Conservation (phyloP, 2,113 vertebrate genomes). For the Cyprinodon brontotheroides region DNA sequence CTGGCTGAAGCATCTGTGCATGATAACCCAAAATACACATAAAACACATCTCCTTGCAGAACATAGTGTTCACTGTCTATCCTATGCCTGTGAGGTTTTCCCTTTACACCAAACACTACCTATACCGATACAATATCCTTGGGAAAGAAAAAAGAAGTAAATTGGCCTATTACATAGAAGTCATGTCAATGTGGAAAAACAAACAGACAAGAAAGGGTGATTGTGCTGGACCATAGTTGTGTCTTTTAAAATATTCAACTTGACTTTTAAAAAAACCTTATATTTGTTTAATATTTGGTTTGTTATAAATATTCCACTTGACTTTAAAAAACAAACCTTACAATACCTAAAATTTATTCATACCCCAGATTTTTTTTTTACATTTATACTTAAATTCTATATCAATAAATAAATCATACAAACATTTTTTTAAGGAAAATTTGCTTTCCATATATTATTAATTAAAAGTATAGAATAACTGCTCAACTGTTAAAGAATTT, state of each 20-base stretch:
- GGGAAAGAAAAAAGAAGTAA: slow-evolving; percentile 23
- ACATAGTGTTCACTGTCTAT: not conserved
- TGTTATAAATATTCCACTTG: too few species aligned
- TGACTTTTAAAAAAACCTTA: too few species aligned
- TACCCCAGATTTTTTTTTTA: not conserved
- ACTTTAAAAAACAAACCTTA: too few species aligned
- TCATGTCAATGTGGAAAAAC: slow-evolving; percentile 14
- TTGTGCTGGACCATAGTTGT: slow-evolving; percentile 3
- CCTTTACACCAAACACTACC: slow-evolving; percentile 16
- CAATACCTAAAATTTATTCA: too few species aligned
- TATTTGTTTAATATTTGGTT: too few species aligned
- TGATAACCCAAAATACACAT: not conserved
- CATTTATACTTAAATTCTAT: too few species aligned
- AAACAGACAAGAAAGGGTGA: slow-evolving; percentile 15
- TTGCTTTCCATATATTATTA: too few species aligned
- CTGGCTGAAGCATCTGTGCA: slow-evolving; percentile 13
- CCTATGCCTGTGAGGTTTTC: not conserved
- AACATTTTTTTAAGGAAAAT: too few species aligned
- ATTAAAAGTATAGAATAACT: too few species aligned
- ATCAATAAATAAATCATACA: too few species aligned
- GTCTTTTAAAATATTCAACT: too few species aligned
- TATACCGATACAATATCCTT: slow-evolving; percentile 36
- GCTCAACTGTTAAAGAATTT: too few species aligned
- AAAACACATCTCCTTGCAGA: slow-evolving; percentile 8
- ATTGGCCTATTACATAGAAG: slow-evolving; percentile 14